A percentile compares a stretch with the other conserved stretches of the same genome.
phyloP scores from a whole-genome alignment of 2,797 vertebrate genomes.

The Apogon talboti region DNA sequence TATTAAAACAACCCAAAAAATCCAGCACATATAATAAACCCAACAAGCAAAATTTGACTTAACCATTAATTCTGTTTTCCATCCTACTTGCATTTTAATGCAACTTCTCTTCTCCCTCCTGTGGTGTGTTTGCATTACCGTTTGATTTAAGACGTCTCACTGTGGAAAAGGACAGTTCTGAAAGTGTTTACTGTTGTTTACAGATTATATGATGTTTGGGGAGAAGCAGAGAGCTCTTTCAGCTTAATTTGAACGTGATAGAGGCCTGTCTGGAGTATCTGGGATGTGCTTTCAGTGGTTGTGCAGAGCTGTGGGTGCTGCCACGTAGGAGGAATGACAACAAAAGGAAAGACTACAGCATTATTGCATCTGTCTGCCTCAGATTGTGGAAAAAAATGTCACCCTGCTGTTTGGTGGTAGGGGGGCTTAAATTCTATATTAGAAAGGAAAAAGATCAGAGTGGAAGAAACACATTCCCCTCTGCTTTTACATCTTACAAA shows the following conservation, averaged over 20 bases:
- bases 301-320: conserved; percentile 36
- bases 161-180: conserved; percentile 23
- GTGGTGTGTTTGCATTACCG: conserved; percentile 10
- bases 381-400: conserved; percentile 13
- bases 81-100: conserved; percentile 54
- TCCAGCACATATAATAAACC: conserved; percentile 10
- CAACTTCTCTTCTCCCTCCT: too few species aligned
- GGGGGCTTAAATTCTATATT: conserved; percentile 18
- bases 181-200: conserved; percentile 41
- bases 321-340: conserved; percentile 41
- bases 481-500: conserved; percentile 15
- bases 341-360: conserved; percentile 36
- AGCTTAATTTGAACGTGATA: conserved; percentile 44
- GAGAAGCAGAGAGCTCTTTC: conserved; percentile 33
- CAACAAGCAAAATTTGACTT: conserved; percentile 27
- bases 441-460: conserved; percentile 8
- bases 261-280: conserved; percentile 51
- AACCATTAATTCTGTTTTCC: conserved; percentile 37
- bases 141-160: conserved; percentile 43
- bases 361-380: conserved; percentile 10
- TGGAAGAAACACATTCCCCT: neutral
- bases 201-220: conserved; percentile 33
- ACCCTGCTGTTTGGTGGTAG: neutral
- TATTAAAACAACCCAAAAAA: conserved; percentile 15
- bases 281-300: conserved; percentile 37